Conservation (phyloP, 35 echinoderm and acorn worm genomes). For the Heliocidaris tuberculata region DNA sequence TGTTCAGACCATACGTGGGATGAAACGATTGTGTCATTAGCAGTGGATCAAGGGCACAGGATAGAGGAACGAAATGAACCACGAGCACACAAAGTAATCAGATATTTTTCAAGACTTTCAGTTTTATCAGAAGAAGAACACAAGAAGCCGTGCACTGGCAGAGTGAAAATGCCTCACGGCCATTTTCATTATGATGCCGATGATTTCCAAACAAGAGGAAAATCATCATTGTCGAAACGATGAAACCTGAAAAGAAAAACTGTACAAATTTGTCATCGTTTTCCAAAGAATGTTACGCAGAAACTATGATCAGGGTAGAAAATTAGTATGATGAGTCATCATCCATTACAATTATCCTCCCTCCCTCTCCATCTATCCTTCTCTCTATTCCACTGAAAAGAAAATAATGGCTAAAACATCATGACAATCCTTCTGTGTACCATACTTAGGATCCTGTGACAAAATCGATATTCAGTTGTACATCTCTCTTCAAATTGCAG, state of each 20-base stretch:
- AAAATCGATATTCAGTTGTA: constrained; percentile 11
- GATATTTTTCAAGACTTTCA: background rate
- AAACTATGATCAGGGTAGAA: background rate
- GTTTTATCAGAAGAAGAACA: background rate
- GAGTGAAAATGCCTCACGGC: background rate
- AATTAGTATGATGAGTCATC: constrained; percentile 24
- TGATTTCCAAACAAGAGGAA: background rate
- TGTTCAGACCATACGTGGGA: no score
- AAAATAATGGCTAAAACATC: constrained; percentile 29
- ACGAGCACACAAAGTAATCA: background rate
- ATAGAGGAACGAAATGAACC: background rate
- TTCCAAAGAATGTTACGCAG: background rate
- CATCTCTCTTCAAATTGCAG: background rate
- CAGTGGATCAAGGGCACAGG: background rate
- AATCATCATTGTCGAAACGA: background rate
- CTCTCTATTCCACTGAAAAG: background rate
- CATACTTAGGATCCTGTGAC: background rate
- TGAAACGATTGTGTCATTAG: no score
- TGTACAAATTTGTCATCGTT: background rate
- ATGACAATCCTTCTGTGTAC: background rate
- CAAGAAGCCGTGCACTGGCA: background rate
- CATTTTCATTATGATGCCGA: constrained; percentile 3
- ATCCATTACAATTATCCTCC: constrained; percentile 20
- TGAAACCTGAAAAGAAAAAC: background rate
- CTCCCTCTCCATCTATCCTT: background rate